phyloP scores from a whole-genome alignment of 2,797 vertebrate genomes.

The Sylvia borin region DNA sequence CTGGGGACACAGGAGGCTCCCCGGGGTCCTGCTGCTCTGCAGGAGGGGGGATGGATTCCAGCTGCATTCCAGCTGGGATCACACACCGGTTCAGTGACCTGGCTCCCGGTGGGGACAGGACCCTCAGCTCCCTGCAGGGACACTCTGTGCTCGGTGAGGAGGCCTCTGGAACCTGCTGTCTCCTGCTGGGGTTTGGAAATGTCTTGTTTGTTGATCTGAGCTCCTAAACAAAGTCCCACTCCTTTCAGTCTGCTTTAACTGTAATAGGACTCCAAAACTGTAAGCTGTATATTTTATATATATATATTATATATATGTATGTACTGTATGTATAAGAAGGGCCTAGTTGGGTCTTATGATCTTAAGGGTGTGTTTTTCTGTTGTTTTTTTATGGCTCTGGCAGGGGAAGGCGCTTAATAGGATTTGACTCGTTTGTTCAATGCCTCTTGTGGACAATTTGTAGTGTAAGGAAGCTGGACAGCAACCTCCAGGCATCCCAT shows the following conservation, averaged over 20 bases:
- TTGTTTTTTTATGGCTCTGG: constrained; percentile 54
- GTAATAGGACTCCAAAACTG: constrained; percentile 71
- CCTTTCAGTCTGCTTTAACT: constrained; percentile 69
- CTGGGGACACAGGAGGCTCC: neutral
- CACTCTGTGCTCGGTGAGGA: neutral
- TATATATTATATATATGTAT: constrained; percentile 76
- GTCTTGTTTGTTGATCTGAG: constrained; percentile 35
- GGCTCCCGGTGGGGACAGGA: neutral
- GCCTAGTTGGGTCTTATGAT: constrained; percentile 69
- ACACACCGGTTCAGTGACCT: neutral
- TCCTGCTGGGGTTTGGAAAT: constrained; percentile 33
- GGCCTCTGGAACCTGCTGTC: constrained; percentile 46
- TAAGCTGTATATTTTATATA: constrained; percentile 78
- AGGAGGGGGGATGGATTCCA: neutral
- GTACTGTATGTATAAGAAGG: constrained; percentile 77
- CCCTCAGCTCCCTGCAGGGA: neutral
- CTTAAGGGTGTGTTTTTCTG: constrained; percentile 62
- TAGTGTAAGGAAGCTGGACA: constrained; percentile 28
- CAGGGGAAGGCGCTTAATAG: constrained; percentile 49
- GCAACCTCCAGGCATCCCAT: neutral
- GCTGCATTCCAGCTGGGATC: neutral
- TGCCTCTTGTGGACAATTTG: constrained; percentile 41
- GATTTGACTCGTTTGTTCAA: constrained; percentile 58
- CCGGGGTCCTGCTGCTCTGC: neutral
- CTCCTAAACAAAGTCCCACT: constrained; percentile 48